These are phyloP conservation scores for Heliconius aoede DNA, from an alignment of 2,888 invertebrate species.

Conservation along the genomic window DNA sequence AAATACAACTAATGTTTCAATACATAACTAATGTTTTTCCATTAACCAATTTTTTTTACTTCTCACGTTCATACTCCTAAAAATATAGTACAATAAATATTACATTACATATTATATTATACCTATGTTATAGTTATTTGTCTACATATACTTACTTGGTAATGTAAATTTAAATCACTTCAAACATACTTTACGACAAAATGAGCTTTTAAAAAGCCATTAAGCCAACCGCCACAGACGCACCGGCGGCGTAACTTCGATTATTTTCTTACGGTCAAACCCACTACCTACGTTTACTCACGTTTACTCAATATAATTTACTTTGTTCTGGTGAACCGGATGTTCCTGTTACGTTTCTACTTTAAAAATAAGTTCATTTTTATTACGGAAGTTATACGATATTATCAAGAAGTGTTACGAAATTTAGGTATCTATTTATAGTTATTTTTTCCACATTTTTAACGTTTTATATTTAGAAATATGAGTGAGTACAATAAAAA, in stretches of 20 bases:
- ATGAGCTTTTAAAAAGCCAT: constrained; percentile 51
- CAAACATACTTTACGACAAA: constrained; percentile 44
- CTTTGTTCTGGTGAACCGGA: constrained; percentile 32
- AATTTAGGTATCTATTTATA: background rate
- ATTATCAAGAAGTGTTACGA: background rate
- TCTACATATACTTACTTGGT: background rate
- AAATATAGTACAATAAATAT: too few species aligned
- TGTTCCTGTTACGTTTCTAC: constrained; percentile 1
- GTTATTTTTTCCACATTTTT: background rate
- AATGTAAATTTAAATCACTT: constrained; percentile 48
- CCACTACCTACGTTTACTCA: constrained; percentile 24
- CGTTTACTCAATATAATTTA: constrained; percentile 16
- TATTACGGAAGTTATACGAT: background rate
- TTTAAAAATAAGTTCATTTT: background rate
- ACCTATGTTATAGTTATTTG: background rate
- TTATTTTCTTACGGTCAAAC: constrained; percentile 44
- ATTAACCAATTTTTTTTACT: too few species aligned
- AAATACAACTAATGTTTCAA: too few species aligned
- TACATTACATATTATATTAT: too few species aligned
- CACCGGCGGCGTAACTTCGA: constrained; percentile 41
- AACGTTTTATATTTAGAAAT: too few species aligned
- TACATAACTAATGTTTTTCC: too few species aligned
- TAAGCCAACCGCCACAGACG: constrained; percentile 45
- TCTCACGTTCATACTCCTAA: too few species aligned
- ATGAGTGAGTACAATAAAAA: too few species aligned